A percentile compares a stretch with the other conserved stretches of the same genome.
Conservation (phyloP, 1,140 invertebrate species). For the Eumeta japonica region DNA sequence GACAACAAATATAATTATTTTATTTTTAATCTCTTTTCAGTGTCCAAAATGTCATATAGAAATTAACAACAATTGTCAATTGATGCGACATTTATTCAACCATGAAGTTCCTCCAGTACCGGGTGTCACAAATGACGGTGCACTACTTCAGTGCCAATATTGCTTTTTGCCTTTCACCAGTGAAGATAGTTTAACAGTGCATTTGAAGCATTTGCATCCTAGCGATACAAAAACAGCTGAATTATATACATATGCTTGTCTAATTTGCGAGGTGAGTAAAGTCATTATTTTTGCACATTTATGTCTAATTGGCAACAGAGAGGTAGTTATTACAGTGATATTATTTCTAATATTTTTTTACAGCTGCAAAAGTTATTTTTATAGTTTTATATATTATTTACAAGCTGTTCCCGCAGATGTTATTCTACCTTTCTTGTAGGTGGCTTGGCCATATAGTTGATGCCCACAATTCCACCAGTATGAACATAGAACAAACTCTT, state of each 20-base stretch:
- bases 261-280: conserved; percentile 66
- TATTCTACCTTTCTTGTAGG: too few relatives aligned
- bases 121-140: conserved; percentile 32
- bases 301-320: neutral
- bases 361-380: too few relatives aligned
- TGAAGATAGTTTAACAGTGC: conserved; percentile 51
- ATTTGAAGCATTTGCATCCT: conserved; percentile 61
- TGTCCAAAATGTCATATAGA: conserved; percentile 60
- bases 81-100: conserved; percentile 69
- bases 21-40: conserved; percentile 24
- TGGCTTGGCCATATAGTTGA: too few relatives aligned
- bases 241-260: conserved; percentile 60
- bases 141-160: conserved; percentile 56
- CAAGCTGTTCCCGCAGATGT: too few relatives aligned
- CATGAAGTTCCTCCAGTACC: conserved; percentile 58
- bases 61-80: conserved; percentile 61
- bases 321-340: neutral
- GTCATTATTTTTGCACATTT: conserved; percentile 6
- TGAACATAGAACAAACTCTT: too few relatives aligned
- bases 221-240: conserved; percentile 59
- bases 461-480: too few relatives aligned
- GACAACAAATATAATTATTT: too few relatives aligned
- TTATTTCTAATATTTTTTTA: neutral
- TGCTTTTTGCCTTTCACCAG: conserved; percentile 57
- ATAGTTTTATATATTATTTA: too few relatives aligned